A percentile compares a stretch with the other conserved stretches of the same genome.
Conservation (phyloP, 53 echinoderm and acorn worm genomes). For the Apostichopus leukothele region DNA sequence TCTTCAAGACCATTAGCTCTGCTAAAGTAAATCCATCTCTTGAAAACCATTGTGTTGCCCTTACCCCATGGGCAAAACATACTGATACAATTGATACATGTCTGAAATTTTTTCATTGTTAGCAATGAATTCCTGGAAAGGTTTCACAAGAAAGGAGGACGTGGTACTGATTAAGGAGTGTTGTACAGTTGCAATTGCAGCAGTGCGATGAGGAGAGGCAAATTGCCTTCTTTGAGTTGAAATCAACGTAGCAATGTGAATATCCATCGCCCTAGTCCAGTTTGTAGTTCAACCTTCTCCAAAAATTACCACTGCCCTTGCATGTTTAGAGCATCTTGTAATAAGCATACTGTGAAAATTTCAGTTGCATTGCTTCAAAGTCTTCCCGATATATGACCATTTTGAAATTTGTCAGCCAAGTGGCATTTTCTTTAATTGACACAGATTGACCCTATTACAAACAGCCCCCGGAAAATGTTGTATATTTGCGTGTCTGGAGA, state of each 20-base stretch:
- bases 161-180: not conserved
- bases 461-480: not conserved
- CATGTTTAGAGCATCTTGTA: too few relatives aligned
- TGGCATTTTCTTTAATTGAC: too few relatives aligned
- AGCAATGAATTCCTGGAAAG: not conserved
- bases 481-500: not conserved
- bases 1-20: conserved; percentile 39
- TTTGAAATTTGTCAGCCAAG: too few relatives aligned
- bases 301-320: too few relatives aligned
- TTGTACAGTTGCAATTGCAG: not conserved
- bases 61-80: conserved; percentile 33
- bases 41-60: conserved; percentile 48
- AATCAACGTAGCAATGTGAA: too few relatives aligned
- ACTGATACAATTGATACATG: conserved; percentile 43
- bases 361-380: too few relatives aligned
- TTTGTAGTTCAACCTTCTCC: too few relatives aligned
- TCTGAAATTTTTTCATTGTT: not conserved
- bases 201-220: too few relatives aligned
- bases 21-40: conserved; percentile 41
- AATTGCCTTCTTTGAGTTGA: too few relatives aligned
- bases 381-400: too few relatives aligned
- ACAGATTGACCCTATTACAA: not conserved
- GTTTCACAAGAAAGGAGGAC: not conserved
- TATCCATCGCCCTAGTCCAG: too few relatives aligned
- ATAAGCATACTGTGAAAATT: too few relatives aligned